Base-by-base conservation (phyloP, 2,888 invertebrate species). In the Elysia crispata region DNA sequence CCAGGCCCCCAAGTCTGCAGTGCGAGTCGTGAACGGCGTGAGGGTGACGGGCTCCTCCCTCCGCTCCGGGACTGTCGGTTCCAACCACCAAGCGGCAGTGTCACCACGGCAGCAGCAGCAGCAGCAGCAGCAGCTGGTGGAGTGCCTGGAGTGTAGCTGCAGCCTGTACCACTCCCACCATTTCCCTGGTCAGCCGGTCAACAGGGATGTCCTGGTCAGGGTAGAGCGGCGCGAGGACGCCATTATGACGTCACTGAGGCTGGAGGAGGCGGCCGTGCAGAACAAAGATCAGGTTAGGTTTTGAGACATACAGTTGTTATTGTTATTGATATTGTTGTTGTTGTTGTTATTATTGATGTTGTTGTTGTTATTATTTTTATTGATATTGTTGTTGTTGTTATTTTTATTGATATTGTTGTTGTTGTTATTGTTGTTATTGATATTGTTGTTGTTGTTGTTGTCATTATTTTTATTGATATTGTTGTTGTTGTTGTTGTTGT, bases 111-210 rank as follows among this genome's bases (percentile, higher is more conserved):
- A 60, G 60, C 60, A 60, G 5, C 60, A 60, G 5, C 60, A 60
- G 6, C 60, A 60, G 15, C 60, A 60, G 5, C 60, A 60, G 3
- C 60, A 60, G 23, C 41, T 3, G 41, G 41, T 11, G 41, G 41
- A 41, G 41, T 11, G 41, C 11, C 3, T 78, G 28, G 80, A 82
- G 31, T 85, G 83, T 49, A 79, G 78, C 60, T 83, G 83, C 62
- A 77, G 74, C 31, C 15, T 60, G 20, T 83, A 81, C 33, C 85
- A 83, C 62, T 76, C 77, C 1, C 83, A 85, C 60, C 50, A 67
- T 6, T 81, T 83, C 49, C 31, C 54, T 0, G 82, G 80, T 3
- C 64, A 74, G 18, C 66, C 77, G 6, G 33, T 76, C 5, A 85
- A 83, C 77, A 54, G 23, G 23, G 83, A 79, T 31, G 60, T 83